These are phyloP conservation scores for Drosophila virilis DNA, from an alignment of 1,140 invertebrate species.

Conservation along the genomic window DNA sequence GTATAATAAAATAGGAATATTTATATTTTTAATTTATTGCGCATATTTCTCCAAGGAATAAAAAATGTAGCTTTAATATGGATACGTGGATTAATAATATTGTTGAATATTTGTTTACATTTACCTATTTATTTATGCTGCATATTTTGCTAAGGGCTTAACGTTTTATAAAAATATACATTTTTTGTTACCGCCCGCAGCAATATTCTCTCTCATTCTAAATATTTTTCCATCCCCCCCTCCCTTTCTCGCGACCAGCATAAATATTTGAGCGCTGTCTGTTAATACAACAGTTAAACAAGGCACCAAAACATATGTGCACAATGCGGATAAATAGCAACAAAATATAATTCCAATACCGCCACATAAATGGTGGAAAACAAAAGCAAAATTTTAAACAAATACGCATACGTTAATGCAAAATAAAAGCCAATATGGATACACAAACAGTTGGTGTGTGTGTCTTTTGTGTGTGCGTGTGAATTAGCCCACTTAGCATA, in stretches of 20 bases:
- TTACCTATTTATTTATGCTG: background rate
- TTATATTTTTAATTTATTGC: no score
- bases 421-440: slow-evolving; percentile 52
- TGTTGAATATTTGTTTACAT: slow-evolving; percentile 1
- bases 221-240: no score
- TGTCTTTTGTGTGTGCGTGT: background rate
- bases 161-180: background rate
- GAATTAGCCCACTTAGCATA: slow-evolving; percentile 8
- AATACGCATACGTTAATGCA: slow-evolving; percentile 54
- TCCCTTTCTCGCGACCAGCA: background rate
- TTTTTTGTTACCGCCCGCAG: background rate
- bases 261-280: background rate
- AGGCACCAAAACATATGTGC: slow-evolving; percentile 27
- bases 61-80: background rate
- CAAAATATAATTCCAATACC: slow-evolving; percentile 33
- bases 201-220: background rate
- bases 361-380: slow-evolving; percentile 33
- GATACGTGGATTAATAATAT: background rate
- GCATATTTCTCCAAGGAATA: no score
- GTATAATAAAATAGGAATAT: background rate
- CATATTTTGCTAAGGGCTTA: slow-evolving; percentile 1
- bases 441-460: slow-evolving; percentile 14
- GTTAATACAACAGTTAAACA: slow-evolving; percentile 22
- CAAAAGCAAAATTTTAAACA: slow-evolving; percentile 48
- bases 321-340: slow-evolving; percentile 26